A percentile compares a stretch with the other conserved stretches of the same genome.
These are phyloP conservation scores for Pteruthius melanotis DNA, from an alignment of 2,113 vertebrate genomes.

Conservation along the genomic window DNA sequence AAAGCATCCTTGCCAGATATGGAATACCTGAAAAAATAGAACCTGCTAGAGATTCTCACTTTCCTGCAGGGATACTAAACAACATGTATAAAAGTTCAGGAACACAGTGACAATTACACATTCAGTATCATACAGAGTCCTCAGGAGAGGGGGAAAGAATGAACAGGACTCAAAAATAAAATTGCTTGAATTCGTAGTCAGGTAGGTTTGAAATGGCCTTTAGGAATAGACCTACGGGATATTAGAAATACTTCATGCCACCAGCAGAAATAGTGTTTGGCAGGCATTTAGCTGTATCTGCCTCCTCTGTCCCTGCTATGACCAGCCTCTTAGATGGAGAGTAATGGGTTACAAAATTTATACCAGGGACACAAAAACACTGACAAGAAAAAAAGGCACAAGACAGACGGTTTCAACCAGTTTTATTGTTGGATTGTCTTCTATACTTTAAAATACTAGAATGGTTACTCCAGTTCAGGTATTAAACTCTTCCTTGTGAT, in stretches of 20 bases:
- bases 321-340: background rate
- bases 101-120: background rate
- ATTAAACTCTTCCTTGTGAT: background rate
- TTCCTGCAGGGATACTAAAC: background rate
- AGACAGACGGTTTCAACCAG: background rate
- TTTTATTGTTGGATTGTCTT: background rate
- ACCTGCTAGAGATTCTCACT: background rate
- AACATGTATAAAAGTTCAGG: background rate
- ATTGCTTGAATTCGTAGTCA: background rate
- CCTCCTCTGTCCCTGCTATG: background rate
- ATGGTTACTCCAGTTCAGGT: background rate
- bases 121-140: background rate
- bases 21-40: background rate
- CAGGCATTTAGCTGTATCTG: background rate
- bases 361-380: background rate
- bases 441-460: background rate
- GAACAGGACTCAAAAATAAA: background rate
- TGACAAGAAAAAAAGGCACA: background rate
- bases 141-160: background rate
- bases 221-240: background rate
- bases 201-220: background rate
- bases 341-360: accelerated
- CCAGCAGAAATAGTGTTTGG: background rate
- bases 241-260: background rate
- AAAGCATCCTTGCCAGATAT: background rate